phyloP scores from a whole-genome alignment of 1,140 invertebrate species.

The Bombus ignitus region DNA sequence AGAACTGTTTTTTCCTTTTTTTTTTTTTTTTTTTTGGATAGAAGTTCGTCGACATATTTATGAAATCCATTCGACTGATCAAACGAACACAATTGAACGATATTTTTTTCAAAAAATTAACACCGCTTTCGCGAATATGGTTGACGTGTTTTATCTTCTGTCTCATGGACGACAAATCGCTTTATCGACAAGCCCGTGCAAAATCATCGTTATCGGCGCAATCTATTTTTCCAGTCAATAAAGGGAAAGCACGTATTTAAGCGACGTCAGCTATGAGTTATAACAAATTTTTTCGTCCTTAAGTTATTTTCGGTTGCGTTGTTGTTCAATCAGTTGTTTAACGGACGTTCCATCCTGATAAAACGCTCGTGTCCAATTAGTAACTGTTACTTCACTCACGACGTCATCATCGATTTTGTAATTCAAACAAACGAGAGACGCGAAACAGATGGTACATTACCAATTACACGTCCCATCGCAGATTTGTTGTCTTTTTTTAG shows the following conservation, averaged over 20 bases:
- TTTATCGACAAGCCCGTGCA: slow-evolving; percentile 29
- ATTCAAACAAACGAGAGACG: background rate
- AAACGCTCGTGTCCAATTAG: background rate
- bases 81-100: background rate
- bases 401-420: background rate
- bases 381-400: background rate
- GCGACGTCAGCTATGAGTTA: background rate
- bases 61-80: background rate
- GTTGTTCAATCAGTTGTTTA: background rate
- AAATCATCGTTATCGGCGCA: slow-evolving; percentile 30
- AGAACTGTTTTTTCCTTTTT: background rate
- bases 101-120: background rate
- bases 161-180: background rate
- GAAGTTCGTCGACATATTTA: background rate
- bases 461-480: background rate
- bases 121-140: background rate
- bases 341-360: background rate
- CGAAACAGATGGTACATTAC: background rate
- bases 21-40: background rate
- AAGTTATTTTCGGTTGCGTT: background rate
- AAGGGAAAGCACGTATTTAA: slow-evolving; percentile 16
- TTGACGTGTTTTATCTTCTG: background rate
- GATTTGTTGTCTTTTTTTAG: background rate
- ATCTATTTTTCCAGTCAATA: slow-evolving; percentile 29
- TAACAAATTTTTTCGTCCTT: background rate